These are phyloP conservation scores for Nibea coibor DNA, from an alignment of 2,113 vertebrate genomes.

Conservation along the genomic window DNA sequence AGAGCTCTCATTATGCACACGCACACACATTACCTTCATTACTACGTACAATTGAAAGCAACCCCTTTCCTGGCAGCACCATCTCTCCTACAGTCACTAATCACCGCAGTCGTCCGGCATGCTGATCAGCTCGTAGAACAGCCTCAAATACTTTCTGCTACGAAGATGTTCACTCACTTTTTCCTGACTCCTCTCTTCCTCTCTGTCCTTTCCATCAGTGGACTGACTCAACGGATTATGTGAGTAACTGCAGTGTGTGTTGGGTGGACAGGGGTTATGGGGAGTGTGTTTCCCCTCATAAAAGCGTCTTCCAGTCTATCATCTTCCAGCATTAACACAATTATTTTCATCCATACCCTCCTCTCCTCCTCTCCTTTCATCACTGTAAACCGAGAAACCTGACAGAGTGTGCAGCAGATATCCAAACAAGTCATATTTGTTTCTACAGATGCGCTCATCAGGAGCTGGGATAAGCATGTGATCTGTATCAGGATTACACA, in stretches of 20 bases:
- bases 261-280: conserved; percentile 71
- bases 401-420: not conserved
- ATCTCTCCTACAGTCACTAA: conserved; percentile 16
- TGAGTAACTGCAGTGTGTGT: conserved; percentile 88
- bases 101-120: conserved; percentile 22
- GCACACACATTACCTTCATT: conserved; percentile 3
- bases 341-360: not conserved
- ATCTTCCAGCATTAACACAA: not conserved
- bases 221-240: conserved; percentile 90
- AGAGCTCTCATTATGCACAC: conserved; percentile 3
- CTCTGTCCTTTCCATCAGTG: conserved; percentile 86
- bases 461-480: not conserved
- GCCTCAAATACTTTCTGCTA: not conserved
- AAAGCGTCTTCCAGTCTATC: not conserved
- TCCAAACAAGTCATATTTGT: not conserved
- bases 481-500: too few species aligned
- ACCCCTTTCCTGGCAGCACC: not conserved
- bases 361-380: not conserved
- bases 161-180: conserved; percentile 6
- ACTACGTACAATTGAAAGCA: conserved; percentile 14
- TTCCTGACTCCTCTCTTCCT: conserved; percentile 52
- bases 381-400: not conserved
- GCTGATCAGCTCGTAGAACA: not conserved
- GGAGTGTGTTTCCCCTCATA: conserved; percentile 47
- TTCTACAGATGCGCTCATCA: not conserved